These are phyloP conservation scores for Medauroidea extradentata DNA, from an alignment of 1,140 invertebrate genomes.

Conservation along the genomic window DNA sequence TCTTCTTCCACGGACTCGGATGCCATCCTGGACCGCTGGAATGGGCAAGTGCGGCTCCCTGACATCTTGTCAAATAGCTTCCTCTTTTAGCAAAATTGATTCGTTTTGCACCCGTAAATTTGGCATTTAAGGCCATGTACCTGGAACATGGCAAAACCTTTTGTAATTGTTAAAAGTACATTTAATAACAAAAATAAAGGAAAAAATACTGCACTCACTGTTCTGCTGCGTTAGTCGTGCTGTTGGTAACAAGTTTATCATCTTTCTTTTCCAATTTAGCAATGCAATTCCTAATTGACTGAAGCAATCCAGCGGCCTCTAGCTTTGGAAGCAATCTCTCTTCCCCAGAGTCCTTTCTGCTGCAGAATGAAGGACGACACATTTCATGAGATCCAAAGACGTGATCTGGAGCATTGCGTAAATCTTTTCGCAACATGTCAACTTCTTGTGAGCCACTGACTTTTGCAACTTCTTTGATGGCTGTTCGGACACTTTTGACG, in stretches of 20 bases:
- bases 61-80: background rate
- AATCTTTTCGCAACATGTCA: background rate
- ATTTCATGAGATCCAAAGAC: conserved; percentile 1
- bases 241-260: background rate
- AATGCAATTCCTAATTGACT: background rate
- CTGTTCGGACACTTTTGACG: no score
- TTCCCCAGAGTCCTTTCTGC: conserved; percentile 1
- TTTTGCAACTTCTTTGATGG: no score
- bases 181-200: no score
- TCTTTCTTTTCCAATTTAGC: background rate
- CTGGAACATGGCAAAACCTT: no score
- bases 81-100: background rate
- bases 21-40: background rate
- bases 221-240: background rate
- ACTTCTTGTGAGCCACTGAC: background rate
- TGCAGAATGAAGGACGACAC: background rate
- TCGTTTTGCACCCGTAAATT: background rate
- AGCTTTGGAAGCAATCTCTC: background rate
- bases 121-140: conserved; percentile 3
- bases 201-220: background rate
- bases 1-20: background rate
- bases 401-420: background rate
- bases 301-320: background rate
- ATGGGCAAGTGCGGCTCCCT: background rate
- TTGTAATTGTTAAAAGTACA: no score